Evolutionary conservation across 2,888 invertebrate species (phyloP).

Genomic region (Agrenia bidenticulata): DNA sequence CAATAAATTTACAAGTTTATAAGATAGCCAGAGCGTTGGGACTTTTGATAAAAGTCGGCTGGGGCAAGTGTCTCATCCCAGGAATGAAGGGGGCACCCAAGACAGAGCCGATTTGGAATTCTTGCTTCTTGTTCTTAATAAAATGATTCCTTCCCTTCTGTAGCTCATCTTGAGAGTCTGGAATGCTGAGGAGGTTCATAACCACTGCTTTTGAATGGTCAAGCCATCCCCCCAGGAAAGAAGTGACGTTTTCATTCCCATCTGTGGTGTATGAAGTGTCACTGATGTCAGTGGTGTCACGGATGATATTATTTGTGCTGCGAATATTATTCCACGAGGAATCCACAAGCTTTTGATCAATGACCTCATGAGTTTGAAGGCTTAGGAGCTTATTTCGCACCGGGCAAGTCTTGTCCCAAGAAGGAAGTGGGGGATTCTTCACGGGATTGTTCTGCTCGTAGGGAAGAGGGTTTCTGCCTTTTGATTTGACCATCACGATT

Average conservation of each 20-base stretch:
- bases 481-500: slow-evolving; percentile 3
- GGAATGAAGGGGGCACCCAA: neutral
- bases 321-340: no score
- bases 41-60: neutral
- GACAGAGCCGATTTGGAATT: slow-evolving; percentile 2
- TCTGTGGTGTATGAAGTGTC: neutral
- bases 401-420: neutral
- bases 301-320: neutral
- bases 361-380: slow-evolving; percentile 1
- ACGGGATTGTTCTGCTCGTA: neutral
- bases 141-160: neutral
- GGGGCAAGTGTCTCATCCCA: neutral
- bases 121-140: neutral
- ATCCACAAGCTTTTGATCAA: neutral
- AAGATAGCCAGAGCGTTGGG: neutral
- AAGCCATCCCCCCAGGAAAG: neutral
- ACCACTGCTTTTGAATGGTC: neutral
- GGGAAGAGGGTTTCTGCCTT: neutral
- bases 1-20: neutral
- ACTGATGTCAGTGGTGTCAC: neutral
- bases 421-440: slow-evolving; percentile 9
- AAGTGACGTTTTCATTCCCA: neutral
- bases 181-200: neutral
- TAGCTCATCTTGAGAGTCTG: neutral
- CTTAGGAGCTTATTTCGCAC: neutral